Conservation (phyloP, 2,888 invertebrate species). For the Torymus aiolomorphi region DNA sequence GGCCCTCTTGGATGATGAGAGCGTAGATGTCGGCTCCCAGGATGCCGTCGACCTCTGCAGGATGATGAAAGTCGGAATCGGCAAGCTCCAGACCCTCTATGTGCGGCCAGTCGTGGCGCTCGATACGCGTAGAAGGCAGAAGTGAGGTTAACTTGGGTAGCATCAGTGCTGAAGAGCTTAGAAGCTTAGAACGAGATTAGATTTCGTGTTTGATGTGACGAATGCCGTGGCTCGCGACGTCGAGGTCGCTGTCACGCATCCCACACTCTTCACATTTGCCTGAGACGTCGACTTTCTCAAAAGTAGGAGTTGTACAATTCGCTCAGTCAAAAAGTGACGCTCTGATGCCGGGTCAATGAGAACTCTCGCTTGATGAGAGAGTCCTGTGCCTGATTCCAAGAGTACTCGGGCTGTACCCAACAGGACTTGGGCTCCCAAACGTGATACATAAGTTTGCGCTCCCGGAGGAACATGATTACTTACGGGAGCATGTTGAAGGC, state of each 20-base stretch:
- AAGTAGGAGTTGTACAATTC: background rate
- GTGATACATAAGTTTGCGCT: background rate
- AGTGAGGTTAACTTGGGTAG: background rate
- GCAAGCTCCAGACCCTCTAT: slow-evolving; percentile 1
- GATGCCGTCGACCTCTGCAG: slow-evolving; percentile 12
- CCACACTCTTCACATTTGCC: background rate
- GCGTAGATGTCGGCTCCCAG: slow-evolving; percentile 10
- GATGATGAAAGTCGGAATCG: slow-evolving; percentile 16
- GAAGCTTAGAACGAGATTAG: slow-evolving; percentile 14
- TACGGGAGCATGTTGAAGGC: background rate
- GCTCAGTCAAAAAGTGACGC: background rate
- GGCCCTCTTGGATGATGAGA: slow-evolving; percentile 16
- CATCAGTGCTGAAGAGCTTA: slow-evolving; percentile 23
- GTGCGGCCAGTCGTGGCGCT: background rate
- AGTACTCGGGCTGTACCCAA: slow-evolving; percentile 1
- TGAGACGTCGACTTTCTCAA: background rate
- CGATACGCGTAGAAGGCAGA: background rate
- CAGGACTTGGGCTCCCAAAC: background rate
- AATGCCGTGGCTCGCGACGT: too few relatives aligned
- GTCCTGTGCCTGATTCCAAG: background rate
- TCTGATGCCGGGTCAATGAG: slow-evolving; percentile 18
- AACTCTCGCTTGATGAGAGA: slow-evolving; percentile 2
- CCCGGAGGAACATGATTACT: background rate
- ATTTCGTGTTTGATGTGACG: background rate
- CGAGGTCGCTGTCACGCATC: background rate